Conservation (phyloP, 2,113 vertebrate genomes). For the Semicossyphus pulcher region DNA sequence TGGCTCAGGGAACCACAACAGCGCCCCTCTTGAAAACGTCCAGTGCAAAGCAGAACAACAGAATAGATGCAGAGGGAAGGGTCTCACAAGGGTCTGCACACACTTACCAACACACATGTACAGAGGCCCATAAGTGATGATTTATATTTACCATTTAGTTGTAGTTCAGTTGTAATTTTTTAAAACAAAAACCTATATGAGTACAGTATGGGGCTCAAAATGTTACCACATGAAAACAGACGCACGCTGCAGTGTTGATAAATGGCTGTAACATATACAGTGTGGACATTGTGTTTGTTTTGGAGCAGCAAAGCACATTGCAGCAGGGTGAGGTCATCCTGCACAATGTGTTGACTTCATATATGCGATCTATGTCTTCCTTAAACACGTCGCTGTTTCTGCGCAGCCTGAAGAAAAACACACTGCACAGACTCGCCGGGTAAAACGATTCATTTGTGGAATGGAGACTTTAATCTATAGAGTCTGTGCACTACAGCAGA, state of each 20-base stretch:
- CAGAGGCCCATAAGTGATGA: too few species aligned
- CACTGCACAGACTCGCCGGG: conserved; percentile 15
- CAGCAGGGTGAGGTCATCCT: conserved; percentile 33
- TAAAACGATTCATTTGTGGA: conserved; percentile 43
- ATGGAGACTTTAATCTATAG: conserved; percentile 26
- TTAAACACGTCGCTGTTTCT: conserved; percentile 23
- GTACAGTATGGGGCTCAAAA: not conserved
- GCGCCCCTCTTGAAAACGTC: too few species aligned
- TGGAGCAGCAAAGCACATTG: conserved; percentile 30
- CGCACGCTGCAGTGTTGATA: conserved; percentile 9
- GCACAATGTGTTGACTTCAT: conserved; percentile 26
- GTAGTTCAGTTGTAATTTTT: too few species aligned
- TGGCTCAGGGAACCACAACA: too few species aligned
- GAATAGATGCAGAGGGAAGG: too few species aligned
- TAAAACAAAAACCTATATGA: too few species aligned
- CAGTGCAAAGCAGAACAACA: too few species aligned
- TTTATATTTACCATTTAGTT: too few species aligned
- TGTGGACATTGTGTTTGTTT: conserved; percentile 30
- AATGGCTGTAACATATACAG: conserved; percentile 8
- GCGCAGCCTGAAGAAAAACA: conserved; percentile 39
- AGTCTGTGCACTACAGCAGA: not conserved
- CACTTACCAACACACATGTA: too few species aligned
- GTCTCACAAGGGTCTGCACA: too few species aligned
- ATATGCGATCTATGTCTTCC: conserved; percentile 29
- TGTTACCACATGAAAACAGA: not conserved